Conservation (phyloP, 2,797 vertebrate genomes). For the Melanotaenia parkinsoni region DNA sequence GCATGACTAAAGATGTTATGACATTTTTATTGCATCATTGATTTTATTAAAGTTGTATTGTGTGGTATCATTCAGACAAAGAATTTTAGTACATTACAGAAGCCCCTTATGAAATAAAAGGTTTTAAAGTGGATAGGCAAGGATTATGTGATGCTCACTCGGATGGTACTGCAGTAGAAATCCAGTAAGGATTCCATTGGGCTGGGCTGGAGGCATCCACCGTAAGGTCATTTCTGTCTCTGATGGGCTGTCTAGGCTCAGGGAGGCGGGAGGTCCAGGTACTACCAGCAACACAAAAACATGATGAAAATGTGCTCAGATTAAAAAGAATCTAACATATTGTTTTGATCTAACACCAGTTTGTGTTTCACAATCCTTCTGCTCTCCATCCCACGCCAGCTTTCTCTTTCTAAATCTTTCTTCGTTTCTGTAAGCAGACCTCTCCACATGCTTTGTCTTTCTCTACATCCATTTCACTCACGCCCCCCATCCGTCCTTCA, state of each 20-base stretch:
- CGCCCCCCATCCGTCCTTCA: background rate
- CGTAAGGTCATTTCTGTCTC: slow-evolving; percentile 85
- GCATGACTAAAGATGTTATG: background rate
- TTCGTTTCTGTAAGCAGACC: background rate
- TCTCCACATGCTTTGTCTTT: slow-evolving; percentile 15
- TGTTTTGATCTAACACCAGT: slow-evolving; percentile 14
- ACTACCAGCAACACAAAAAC: slow-evolving; percentile 75
- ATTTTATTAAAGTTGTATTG: slow-evolving; percentile 37
- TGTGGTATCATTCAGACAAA: background rate
- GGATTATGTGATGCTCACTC: slow-evolving; percentile 68
- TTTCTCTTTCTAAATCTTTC: slow-evolving; percentile 10
- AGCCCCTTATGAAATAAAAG: background rate
- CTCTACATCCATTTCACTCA: background rate
- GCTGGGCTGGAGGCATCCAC: slow-evolving; percentile 85
- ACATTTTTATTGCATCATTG: slow-evolving; percentile 36
- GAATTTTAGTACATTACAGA: background rate
- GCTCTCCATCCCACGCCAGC: background rate
- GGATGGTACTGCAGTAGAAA: slow-evolving; percentile 85
- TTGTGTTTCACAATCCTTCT: background rate
- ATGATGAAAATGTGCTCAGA: slow-evolving; percentile 19
- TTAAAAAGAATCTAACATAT: slow-evolving; percentile 3
- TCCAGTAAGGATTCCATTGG: slow-evolving; percentile 85
- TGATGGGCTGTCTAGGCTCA: slow-evolving; percentile 85
- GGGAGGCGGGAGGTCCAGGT: slow-evolving; percentile 82
- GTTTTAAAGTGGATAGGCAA: background rate